Evolutionary conservation across 2,888 invertebrate species (phyloP), one percentile per base, ranked within the genome.

Genomic region (Polia nebulosa): DNA sequence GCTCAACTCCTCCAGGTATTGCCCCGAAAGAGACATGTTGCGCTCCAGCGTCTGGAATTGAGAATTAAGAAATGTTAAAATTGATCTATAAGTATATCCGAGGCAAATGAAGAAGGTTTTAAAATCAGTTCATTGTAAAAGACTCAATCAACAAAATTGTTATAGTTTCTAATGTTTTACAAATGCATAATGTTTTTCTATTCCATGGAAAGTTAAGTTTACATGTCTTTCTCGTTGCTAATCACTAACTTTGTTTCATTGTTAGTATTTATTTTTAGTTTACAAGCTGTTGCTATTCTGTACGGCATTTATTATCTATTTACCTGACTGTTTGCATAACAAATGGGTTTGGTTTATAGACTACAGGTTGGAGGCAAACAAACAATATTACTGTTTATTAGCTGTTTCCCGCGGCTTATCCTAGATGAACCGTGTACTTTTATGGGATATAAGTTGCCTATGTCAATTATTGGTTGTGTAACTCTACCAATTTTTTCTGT

Each of bases 1-100:
- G 92, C 99, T 99, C 81, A 99, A 95, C 91, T 99, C 99, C 91
- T 99, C 99, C 81, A 99, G 96, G 92, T 99, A 99, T 92, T 99
- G 99, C 72, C 98, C 98, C 80, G 99, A 99, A 47, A 99, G 96
- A 17, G 99, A 99, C 97, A 99, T 98, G 94, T 99, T 99, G 82
- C 98, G 97, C 94, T 99, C 99, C 83, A 99, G 96, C 59, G 98
- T 97, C 97, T 98, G 95, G 72, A 96, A 96, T 69, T n/a, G 64
- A 66, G 80, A 80, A 76, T 77, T 69, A 1, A 70, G 5, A 25
- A 53, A 25, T 63, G 15, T 55, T 55, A 69, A 3, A 27, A 34
- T 45, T n/a, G 51, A 27, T 34, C 2, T n/a, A 7, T 17, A 29
- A 27, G 32, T 1, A 15, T 27, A 0, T 29, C n/a, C 6, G 17